Base-by-base conservation (phyloP, 2,888 invertebrate genomes). In the Metacarcinus magister region DNA sequence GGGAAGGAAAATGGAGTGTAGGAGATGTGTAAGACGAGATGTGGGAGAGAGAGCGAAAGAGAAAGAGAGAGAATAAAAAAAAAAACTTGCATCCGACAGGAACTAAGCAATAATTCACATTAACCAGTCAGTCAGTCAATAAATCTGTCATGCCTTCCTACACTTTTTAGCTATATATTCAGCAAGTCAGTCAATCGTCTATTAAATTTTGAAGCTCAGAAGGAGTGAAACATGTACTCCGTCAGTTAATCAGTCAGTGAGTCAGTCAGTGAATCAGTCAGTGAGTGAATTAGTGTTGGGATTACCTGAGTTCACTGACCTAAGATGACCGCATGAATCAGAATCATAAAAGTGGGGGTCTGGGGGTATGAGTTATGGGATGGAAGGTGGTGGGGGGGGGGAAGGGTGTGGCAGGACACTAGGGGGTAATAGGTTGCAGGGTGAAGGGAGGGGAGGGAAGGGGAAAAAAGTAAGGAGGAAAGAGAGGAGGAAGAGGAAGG, bases 31-130 rank as follows among this genome's bases (percentile, higher is more conserved):
- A 60, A 60, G 19, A 60, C 60, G 60, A 60, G 5, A 60, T 60
- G 60, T 60, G 19, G 60, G 82, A 82, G 82, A 82, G 94, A 82
- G 94, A 94, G 75, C 67, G 94, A 94, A 39, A 94, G 43, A 39
- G 94, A 94, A 46, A 92, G 93, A 75, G 87, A 48, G 97, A 96
- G 96, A 95, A 19, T 67, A n/a, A 67, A n/a, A 67, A n/a, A 67
- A n/a, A 67, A n/a, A 67, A n/a, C 19, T 67, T n/a, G 23, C 23
- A 28, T 39, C 48, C n/a, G 28, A 75, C 39, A 60, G 75, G 39
- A 23, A 93, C 8, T 60, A 54, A 16, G 54, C 54, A 46, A 46
- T 54, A 54, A 16, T 13, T 54, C 54, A 54, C 10, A 54, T 54
- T 54, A 54, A 54, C 16, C 8, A 54, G 54, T 54, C 54, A 54